These are phyloP conservation scores for Orussus abietinus DNA, from an alignment of 1,140 invertebrate genomes.

Conservation along the genomic window DNA sequence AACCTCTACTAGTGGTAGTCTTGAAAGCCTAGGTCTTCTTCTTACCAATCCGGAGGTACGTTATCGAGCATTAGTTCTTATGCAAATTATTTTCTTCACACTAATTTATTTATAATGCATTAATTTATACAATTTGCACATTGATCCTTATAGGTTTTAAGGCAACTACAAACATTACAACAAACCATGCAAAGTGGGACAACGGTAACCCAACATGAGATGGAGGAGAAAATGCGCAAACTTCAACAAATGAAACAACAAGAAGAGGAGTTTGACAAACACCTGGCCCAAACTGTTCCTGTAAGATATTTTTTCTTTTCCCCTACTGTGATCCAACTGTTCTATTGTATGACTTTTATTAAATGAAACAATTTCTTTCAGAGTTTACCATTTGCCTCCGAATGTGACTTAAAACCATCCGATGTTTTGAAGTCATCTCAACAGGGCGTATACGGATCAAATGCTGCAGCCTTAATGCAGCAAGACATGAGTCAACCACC, in stretches of 20 bases:
- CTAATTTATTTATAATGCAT: slow-evolving; percentile 7
- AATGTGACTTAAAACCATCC: slow-evolving; percentile 63
- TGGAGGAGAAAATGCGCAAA: slow-evolving; percentile 69
- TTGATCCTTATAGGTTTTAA: slow-evolving; percentile 55
- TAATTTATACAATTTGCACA: background rate
- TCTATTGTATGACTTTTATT: slow-evolving; percentile 13
- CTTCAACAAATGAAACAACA: slow-evolving; percentile 69
- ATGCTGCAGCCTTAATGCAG: slow-evolving; percentile 40
- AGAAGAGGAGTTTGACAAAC: slow-evolving; percentile 76
- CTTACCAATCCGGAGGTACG: slow-evolving; percentile 49
- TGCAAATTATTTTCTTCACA: too few species aligned
- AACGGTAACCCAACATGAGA: slow-evolving; percentile 55
- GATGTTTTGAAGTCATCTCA: slow-evolving; percentile 46
- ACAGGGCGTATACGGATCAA: slow-evolving; percentile 34
- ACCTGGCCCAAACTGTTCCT: slow-evolving; percentile 67
- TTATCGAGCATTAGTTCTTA: too few species aligned
- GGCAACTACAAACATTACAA: slow-evolving; percentile 65
- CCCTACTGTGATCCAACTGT: slow-evolving; percentile 4
- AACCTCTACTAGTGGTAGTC: slow-evolving; percentile 31
- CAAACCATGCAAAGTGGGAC: slow-evolving; percentile 50
- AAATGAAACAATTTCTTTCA: slow-evolving; percentile 44
- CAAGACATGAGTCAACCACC: slow-evolving; percentile 59
- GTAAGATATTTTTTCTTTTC: slow-evolving; percentile 45
- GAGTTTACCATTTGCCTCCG: slow-evolving; percentile 65
- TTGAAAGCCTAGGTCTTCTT: slow-evolving; percentile 47